Evolutionary conservation across 2,888 invertebrate genomes (phyloP).

Genomic region (Nebria brevicollis): DNA sequence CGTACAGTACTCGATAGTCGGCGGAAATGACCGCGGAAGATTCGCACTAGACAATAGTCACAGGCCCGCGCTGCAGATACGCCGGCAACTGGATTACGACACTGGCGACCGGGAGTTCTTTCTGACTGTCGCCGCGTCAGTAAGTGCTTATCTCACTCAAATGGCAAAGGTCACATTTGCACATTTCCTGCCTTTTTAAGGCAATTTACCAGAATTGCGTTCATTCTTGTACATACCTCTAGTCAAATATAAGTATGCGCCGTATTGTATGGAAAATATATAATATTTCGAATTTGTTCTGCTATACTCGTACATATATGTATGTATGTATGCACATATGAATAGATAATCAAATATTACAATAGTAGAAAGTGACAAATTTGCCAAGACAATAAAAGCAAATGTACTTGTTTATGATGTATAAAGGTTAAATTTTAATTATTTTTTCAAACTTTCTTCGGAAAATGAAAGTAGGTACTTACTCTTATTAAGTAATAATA

Average conservation of each 20-base stretch:
- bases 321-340: no score
- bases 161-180: neutral
- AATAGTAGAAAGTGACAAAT: neutral
- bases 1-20: slow-evolving; percentile 80
- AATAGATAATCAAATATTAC: no score
- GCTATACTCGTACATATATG: no score
- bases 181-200: neutral
- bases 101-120: slow-evolving; percentile 80
- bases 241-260: neutral
- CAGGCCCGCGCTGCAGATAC: slow-evolving; percentile 78
- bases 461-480: slow-evolving; percentile 6
- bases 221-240: neutral
- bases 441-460: slow-evolving; percentile 12
- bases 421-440: slow-evolving; percentile 7
- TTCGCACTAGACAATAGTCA: slow-evolving; percentile 85
- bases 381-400: neutral
- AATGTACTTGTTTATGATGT: neutral
- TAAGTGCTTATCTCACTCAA: slow-evolving; percentile 60
- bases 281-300: no score
- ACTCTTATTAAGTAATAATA: neutral
- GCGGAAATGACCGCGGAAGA: slow-evolving; percentile 77
- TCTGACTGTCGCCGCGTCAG: slow-evolving; percentile 80
- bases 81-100: slow-evolving; percentile 82
- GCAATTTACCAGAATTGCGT: neutral
- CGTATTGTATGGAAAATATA: no score